A percentile compares a stretch with the other conserved stretches of the same genome.
phyloP scores from a whole-genome alignment of 2,797 vertebrate genomes.

The Lophotriccus pileatus region DNA sequence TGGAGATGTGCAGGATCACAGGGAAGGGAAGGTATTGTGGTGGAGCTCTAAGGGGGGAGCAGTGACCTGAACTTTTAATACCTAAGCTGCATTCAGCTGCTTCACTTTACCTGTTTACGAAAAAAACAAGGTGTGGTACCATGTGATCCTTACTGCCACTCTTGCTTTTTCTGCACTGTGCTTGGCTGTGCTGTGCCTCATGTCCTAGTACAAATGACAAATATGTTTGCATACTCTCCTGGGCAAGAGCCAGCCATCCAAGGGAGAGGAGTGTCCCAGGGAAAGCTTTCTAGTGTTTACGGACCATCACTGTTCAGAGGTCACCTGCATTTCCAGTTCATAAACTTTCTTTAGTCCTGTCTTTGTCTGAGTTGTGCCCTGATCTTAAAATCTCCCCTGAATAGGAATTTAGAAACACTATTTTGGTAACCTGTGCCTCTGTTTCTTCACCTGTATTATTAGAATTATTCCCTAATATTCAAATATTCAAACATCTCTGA shows the following conservation, averaged over 20 bases:
- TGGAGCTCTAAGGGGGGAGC: not conserved
- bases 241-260: not conserved
- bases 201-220: not conserved
- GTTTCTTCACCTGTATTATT: not conserved
- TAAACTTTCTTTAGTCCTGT: not conserved
- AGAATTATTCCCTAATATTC: not conserved
- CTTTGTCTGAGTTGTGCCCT: not conserved
- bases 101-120: not conserved
- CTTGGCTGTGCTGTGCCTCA: fast-evolving
- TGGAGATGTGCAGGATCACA: not conserved
- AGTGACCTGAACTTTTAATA: not conserved
- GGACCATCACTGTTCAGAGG: not conserved
- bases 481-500: not conserved
- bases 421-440: not conserved
- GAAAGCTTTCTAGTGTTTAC: fast-evolving
- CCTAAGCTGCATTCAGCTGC: not conserved
- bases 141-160: fast-evolving
- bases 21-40: not conserved
- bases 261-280: fast-evolving
- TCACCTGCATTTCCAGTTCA: not conserved
- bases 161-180: fast-evolving
- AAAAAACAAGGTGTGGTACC: not conserved
- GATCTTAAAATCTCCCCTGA: not conserved
- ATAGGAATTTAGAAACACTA: not conserved
- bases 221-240: not conserved